phyloP scores from a whole-genome alignment of 2,888 invertebrate genomes.

The Chloromyia formosa region DNA sequence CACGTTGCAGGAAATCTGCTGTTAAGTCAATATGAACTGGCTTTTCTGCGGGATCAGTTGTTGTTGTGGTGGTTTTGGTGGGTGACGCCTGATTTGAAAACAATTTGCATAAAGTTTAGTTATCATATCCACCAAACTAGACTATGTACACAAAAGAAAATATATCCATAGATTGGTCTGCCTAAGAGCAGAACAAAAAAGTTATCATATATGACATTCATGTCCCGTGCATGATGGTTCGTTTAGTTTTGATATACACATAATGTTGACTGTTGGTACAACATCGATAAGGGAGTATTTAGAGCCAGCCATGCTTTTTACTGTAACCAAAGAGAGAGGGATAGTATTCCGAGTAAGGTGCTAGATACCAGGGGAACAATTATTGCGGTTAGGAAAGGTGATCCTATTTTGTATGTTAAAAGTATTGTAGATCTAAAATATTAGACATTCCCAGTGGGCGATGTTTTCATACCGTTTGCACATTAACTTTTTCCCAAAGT shows the following conservation, averaged over 20 bases:
- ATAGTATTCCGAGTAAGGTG: neutral
- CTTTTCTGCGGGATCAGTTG: slow-evolving; percentile 2
- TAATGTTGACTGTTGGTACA: slow-evolving; percentile 9
- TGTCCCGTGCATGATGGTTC: slow-evolving; percentile 16
- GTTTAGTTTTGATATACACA: slow-evolving; percentile 13
- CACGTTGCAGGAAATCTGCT: slow-evolving; percentile 73
- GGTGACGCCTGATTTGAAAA: slow-evolving; percentile 36
- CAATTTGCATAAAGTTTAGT: slow-evolving; percentile 4
- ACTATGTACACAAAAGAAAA: slow-evolving; percentile 12
- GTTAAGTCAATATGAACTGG: slow-evolving; percentile 65
- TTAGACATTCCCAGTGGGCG: neutral
- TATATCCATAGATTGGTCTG: neutral
- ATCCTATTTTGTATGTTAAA: neutral
- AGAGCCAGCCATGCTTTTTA: slow-evolving; percentile 5
- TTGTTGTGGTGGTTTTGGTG: neutral
- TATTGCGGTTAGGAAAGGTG: neutral
- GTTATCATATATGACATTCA: neutral
- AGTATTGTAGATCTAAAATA: neutral
- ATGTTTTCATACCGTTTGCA: no score
- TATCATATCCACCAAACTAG: neutral
- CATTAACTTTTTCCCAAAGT: no score
- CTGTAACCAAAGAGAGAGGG: neutral
- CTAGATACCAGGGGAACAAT: neutral
- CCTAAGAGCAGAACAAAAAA: neutral
- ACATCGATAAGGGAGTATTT: slow-evolving; percentile 21